Evolutionary conservation across 2,113 vertebrate species (phyloP), one percentile per base, ranked within the genome.

Genomic region (Urocynchramus pylzowi): DNA sequence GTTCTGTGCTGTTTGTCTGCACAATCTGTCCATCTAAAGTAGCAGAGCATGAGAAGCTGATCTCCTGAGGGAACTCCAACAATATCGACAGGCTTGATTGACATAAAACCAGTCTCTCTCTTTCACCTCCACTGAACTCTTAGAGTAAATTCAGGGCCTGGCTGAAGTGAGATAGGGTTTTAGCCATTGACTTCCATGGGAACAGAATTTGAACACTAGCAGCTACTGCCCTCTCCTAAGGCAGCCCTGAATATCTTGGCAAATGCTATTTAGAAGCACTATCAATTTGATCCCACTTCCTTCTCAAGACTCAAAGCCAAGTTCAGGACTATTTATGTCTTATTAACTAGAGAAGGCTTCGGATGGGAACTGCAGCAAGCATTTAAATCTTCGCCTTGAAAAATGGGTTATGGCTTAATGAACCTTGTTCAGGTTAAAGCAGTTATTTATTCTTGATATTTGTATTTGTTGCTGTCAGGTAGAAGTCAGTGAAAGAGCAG

Each of bases 401-500:
- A 96, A 96, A 87, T 85, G 59, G 27, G 54, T 80, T 93, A 71
- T 71, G 61, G 69, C n/a, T 95, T 93, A 94, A 94, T 94, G 89
- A 94, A 91, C 75, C 67, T 85, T 91, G 56, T 86, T 96, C 89
- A 76, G 56, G 78, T 80, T 94, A 89, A 86, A 74, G 50, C 79
- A 87, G 88, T 92, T 93, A 88, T 84, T 97, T 96, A 90, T 96
- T 95, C 86, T 75, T 89, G 91, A 61, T 97, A 86, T 92, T 96
- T 95, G 23, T 95, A 39, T 90, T 95, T 95, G 88, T 88, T 95
- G 71, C 78, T 93, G 84, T 85, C 82, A 94, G 68, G 42, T 77
- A 88, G 87, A 87, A 94, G 87, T 94, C 84, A 93, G 59, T 90
- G 87, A 88, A 90, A 83, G 67, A 94, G 54, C 80, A 89, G 33